Evolutionary conservation across 2,797 vertebrate species (phyloP).

Genomic region (Rhodeus uyekii): DNA sequence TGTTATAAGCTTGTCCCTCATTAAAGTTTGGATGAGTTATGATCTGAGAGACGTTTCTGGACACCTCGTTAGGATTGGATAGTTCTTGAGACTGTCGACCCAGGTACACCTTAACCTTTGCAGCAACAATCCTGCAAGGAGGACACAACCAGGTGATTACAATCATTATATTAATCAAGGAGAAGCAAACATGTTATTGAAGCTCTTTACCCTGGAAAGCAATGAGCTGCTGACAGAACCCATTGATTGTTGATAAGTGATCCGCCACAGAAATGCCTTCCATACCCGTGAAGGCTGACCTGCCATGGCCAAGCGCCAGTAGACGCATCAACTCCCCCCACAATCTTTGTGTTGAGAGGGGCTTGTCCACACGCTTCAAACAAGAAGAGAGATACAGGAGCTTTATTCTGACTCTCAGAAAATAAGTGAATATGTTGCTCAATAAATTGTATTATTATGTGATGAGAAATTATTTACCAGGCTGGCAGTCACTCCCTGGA

Average conservation of each 20-base stretch:
- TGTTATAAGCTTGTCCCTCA: rapidly evolving
- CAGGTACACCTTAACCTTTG: neutral
- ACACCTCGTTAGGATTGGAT: neutral
- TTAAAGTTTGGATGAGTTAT: constrained; percentile 19
- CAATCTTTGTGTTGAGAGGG: constrained; percentile 45
- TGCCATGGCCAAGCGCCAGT: constrained; percentile 53
- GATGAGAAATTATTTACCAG: neutral
- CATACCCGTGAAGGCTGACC: neutral
- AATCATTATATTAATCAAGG: neutral
- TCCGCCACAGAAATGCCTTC: constrained; percentile 37
- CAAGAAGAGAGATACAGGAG: neutral
- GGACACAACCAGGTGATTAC: neutral
- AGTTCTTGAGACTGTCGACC: constrained; percentile 31
- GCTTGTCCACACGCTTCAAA: constrained; percentile 44
- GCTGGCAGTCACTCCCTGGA: neutral
- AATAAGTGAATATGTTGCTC: neutral
- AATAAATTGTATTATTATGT: neutral
- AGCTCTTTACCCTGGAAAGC: constrained; percentile 29
- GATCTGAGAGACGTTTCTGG: neutral
- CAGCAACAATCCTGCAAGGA: neutral
- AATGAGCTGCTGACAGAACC: constrained; percentile 54
- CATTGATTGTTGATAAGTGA: constrained; percentile 51
- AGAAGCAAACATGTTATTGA: neutral
- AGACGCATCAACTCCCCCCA: constrained; percentile 37
- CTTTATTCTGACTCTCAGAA: neutral